phyloP scores from a whole-genome alignment of 2,888 invertebrate species.

The Morpho helenor region DNA sequence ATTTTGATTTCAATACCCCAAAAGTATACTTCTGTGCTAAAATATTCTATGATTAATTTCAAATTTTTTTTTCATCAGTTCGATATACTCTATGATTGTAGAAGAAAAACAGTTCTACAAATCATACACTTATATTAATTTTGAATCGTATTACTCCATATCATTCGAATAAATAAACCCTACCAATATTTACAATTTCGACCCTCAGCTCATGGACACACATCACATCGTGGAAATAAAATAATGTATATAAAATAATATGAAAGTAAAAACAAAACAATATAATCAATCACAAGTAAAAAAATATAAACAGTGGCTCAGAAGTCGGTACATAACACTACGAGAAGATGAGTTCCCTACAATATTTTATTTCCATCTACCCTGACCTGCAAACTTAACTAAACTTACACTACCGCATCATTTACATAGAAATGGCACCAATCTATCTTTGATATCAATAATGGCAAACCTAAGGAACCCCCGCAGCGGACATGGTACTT shows the following conservation, averaged over 20 bases:
- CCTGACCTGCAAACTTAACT: conserved; percentile 78
- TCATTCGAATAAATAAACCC: conserved; percentile 71
- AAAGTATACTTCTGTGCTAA: conserved; percentile 71
- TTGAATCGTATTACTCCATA: conserved; percentile 51
- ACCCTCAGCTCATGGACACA: conserved; percentile 75
- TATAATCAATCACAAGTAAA: conserved; percentile 34
- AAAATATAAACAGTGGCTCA: conserved; percentile 48
- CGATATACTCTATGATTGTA: conserved; percentile 57
- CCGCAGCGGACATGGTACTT: conserved; percentile 60
- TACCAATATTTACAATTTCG: conserved; percentile 73
- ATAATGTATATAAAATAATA: conserved; percentile 62
- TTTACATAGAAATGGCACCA: conserved; percentile 78
- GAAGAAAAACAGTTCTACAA: conserved; percentile 52
- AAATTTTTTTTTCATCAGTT: conserved; percentile 58
- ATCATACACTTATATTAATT: conserved; percentile 47
- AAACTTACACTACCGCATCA: conserved; percentile 74
- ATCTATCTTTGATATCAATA: conserved; percentile 79
- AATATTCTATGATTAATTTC: conserved; percentile 61
- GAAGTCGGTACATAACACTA: conserved; percentile 53
- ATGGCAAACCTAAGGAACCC: conserved; percentile 78
- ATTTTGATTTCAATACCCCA: conserved; percentile 68
- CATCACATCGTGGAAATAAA: conserved; percentile 67
- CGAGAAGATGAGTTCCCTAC: conserved; percentile 57
- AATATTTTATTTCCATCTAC: conserved; percentile 74
- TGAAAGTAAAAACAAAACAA: conserved; percentile 40